phyloP scores from a whole-genome alignment of 2,797 vertebrate species.

The Pteronotus mesoamericanus region DNA sequence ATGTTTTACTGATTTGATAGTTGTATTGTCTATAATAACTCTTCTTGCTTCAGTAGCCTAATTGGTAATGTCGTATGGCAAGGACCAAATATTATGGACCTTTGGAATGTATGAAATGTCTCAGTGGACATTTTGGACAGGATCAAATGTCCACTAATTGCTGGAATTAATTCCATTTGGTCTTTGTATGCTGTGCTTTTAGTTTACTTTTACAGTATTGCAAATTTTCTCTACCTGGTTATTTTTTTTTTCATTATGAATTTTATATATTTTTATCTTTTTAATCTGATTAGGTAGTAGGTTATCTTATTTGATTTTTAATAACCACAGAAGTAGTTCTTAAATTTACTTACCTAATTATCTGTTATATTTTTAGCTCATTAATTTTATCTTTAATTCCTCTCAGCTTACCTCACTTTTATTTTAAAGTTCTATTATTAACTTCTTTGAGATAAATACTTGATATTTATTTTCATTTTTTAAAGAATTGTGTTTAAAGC shows the following conservation, averaged over 20 bases:
- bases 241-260: not conserved
- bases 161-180: not conserved
- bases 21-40: not conserved
- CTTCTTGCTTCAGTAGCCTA: not conserved
- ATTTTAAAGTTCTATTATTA: not conserved
- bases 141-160: not conserved
- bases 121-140: not conserved
- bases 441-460: not conserved
- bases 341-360: not conserved
- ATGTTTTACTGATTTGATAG: not conserved
- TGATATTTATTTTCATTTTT: not conserved
- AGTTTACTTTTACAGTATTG: not conserved
- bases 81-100: not conserved
- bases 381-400: not conserved
- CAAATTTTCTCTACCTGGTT: not conserved
- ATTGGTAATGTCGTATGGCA: not conserved
- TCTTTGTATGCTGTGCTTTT: not conserved
- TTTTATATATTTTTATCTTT: not conserved
- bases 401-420: constrained; percentile 4
- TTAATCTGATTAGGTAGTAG: not conserved
- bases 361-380: not conserved
- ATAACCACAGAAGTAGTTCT: not conserved
- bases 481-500: not conserved
- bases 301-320: not conserved
- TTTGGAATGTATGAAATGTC: not conserved